Conservation (phyloP, 2,113 vertebrate genomes). For the Microtus pennsylvanicus region DNA sequence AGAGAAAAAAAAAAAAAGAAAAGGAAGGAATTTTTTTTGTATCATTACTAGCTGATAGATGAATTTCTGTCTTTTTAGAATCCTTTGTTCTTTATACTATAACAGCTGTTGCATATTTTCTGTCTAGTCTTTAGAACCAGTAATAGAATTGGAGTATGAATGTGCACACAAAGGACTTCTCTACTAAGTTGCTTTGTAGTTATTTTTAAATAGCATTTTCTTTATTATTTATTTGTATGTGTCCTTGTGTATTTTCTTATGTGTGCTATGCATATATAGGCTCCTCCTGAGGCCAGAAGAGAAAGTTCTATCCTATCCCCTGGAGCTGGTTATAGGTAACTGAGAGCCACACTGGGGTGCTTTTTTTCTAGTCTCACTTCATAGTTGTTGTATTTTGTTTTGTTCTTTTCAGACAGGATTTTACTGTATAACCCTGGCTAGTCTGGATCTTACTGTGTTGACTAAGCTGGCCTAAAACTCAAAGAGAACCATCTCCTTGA, state of each 20-base stretch:
- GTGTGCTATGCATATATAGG: background rate
- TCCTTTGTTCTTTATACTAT: background rate
- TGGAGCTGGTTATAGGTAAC: background rate
- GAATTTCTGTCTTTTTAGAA: background rate
- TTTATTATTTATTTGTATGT: background rate
- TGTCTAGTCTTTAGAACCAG: background rate
- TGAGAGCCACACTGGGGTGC: background rate
- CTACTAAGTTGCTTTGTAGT: background rate
- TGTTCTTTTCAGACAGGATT: background rate
- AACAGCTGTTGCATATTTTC: background rate
- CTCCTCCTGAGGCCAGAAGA: background rate
- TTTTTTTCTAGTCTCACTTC: no score
- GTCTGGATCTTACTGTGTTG: background rate
- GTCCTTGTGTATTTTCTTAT: background rate
- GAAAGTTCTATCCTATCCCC: background rate
- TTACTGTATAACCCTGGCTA: background rate
- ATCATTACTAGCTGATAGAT: conserved; percentile 23
- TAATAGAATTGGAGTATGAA: background rate
- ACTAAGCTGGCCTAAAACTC: background rate
- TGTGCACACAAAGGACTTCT: background rate
- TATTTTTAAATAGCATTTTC: background rate
- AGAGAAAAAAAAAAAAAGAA: background rate
- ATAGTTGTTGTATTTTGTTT: background rate
- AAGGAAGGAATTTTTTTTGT: background rate
- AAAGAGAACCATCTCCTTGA: background rate